Conservation (phyloP, 2,888 invertebrate species). For the Pristionchus mayeri region DNA sequence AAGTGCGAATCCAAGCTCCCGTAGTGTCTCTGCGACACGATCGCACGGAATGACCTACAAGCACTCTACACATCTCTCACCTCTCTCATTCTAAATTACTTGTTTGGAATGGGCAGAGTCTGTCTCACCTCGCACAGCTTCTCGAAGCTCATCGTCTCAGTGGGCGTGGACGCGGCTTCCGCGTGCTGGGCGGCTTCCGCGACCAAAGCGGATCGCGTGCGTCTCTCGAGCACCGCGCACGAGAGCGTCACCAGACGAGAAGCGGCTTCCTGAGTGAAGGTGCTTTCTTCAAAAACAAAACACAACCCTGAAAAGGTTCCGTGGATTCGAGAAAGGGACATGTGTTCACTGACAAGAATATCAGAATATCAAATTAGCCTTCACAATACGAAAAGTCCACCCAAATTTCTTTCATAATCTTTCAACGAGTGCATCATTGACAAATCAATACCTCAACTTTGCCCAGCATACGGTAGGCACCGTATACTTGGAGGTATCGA, state of each 20-base stretch:
- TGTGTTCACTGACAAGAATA: too few species aligned
- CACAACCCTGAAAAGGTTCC: too few species aligned
- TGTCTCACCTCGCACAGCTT: slow-evolving; percentile 46
- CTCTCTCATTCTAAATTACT: not conserved
- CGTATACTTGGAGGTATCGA: slow-evolving; percentile 87
- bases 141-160: slow-evolving; percentile 40
- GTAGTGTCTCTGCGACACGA: slow-evolving; percentile 57
- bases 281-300: too few species aligned
- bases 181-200: slow-evolving; percentile 21
- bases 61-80: not conserved
- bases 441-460: slow-evolving; percentile 83
- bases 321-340: too few species aligned
- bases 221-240: slow-evolving; percentile 35
- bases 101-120: not conserved
- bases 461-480: slow-evolving; percentile 89
- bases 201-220: not conserved
- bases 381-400: too few species aligned
- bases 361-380: too few species aligned
- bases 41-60: slow-evolving; percentile 58
- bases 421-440: too few species aligned
- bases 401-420: too few species aligned
- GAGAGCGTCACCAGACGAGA: slow-evolving; percentile 27
- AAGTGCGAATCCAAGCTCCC: slow-evolving; percentile 68
- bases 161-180: not conserved
- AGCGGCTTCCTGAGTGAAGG: slow-evolving; percentile 33